A percentile compares a stretch with the other conserved stretches of the same genome.
Evolutionary conservation across 2,797 vertebrate genomes (phyloP).

Genomic region (Perodicticus potto): DNA sequence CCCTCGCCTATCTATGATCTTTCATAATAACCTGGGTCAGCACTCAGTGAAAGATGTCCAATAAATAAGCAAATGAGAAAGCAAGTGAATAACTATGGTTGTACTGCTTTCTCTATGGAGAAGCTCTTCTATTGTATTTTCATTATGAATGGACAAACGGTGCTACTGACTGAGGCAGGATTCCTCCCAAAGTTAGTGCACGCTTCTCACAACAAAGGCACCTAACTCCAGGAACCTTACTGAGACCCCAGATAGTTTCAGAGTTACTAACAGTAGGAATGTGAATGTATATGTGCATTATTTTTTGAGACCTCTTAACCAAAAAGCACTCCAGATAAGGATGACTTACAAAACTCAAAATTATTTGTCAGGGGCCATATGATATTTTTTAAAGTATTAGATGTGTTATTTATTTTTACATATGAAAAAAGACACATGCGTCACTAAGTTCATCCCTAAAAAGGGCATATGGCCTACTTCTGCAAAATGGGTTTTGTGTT

Average conservation of each 20-base stretch:
- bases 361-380: slow-evolving; percentile 7
- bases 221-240: neutral
- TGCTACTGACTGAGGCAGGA: neutral
- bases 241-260: neutral
- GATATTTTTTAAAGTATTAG: neutral
- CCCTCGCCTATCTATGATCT: neutral
- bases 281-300: neutral
- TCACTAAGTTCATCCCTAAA: slow-evolving; percentile 11
- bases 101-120: neutral
- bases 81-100: neutral
- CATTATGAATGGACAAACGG: neutral
- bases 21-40: neutral
- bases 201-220: neutral
- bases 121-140: slow-evolving; percentile 5
- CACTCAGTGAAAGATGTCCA: neutral
- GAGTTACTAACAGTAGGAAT: neutral
- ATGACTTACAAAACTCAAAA: slow-evolving; percentile 31
- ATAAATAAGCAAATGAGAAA: neutral
- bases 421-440: neutral
- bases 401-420: neutral
- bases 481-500: slow-evolving; percentile 45
- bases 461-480: slow-evolving; percentile 2
- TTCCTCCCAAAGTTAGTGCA: neutral
- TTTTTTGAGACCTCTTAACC: neutral
- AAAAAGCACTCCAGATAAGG: neutral